Evolutionary conservation across 2,797 vertebrate species (phyloP).

Genomic region (Odontamblyopus lacepedii): DNA sequence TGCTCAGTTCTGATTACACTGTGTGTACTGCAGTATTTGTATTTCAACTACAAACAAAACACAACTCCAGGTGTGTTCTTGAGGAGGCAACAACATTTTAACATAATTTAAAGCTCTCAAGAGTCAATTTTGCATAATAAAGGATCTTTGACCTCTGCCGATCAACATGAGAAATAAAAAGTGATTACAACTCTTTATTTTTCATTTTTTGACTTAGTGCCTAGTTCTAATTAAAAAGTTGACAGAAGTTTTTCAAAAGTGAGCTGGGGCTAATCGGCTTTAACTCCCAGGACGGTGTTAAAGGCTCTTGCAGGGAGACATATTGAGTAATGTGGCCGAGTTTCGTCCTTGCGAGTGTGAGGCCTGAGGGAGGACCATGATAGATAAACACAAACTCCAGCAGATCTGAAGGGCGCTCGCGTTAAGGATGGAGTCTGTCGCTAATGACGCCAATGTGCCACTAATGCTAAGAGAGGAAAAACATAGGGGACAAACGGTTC

Average conservation of each 20-base stretch:
- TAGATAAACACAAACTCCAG: constrained; percentile 43
- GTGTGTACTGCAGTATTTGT: too few species aligned
- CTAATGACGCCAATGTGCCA: not conserved
- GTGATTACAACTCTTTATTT: too few species aligned
- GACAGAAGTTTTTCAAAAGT: not conserved
- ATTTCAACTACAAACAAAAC: too few species aligned
- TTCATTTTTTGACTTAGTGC: too few species aligned
- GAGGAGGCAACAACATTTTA: too few species aligned
- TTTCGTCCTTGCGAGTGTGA: constrained; percentile 48
- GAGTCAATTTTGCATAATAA: too few species aligned
- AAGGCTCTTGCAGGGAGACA: constrained; percentile 40
- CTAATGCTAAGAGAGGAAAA: not conserved
- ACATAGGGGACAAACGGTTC: not conserved
- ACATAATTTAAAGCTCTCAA: too few species aligned
- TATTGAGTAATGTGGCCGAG: constrained; percentile 49
- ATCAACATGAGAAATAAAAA: too few species aligned
- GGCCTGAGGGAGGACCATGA: constrained; percentile 25
- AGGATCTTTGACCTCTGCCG: too few species aligned
- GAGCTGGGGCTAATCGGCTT: not conserved
- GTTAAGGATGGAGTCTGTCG: constrained; percentile 8
- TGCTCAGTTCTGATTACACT: too few species aligned
- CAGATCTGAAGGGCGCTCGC: constrained; percentile 3
- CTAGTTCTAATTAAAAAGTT: not conserved
- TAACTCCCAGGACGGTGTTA: constrained; percentile 31
- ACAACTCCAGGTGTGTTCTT: too few species aligned